Percentiles rank a stretch among this genome's conserved stretches.
Conservation (phyloP, 2,797 vertebrate genomes). For the Enteromius fasciolatus region DNA sequence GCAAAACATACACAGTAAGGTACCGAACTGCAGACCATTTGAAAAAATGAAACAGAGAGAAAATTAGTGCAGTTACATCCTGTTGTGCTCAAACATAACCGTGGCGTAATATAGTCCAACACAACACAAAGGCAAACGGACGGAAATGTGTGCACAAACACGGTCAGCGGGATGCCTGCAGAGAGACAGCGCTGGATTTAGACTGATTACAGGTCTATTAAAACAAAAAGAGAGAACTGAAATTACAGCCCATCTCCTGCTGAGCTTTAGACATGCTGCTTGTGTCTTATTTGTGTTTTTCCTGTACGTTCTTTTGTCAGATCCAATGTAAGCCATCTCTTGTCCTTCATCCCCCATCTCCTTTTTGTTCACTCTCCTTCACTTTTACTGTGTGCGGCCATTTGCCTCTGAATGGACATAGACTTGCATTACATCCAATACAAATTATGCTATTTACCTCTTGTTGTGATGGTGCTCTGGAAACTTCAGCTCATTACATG, state of each 20-base stretch:
- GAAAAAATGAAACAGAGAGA: slow-evolving; percentile 25
- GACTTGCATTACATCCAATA: slow-evolving; percentile 7
- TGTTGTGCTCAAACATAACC: slow-evolving; percentile 45
- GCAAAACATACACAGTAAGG: slow-evolving; percentile 8
- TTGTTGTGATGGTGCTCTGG: slow-evolving; percentile 34
- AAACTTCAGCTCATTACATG: slow-evolving; percentile 30
- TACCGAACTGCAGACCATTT: slow-evolving; percentile 5
- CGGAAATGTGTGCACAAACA: not conserved
- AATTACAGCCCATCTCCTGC: slow-evolving; percentile 40
- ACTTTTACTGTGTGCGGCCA: not conserved
- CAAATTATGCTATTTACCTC: slow-evolving; percentile 35
- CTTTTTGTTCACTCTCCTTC: slow-evolving; percentile 5
- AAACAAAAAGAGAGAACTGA: slow-evolving; percentile 39
- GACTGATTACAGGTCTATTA: slow-evolving; percentile 62
- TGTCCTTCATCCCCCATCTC: slow-evolving; percentile 32
- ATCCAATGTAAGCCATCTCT: not conserved
- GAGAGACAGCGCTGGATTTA: slow-evolving; percentile 32
- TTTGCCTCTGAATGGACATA: slow-evolving; percentile 26
- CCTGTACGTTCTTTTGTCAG: slow-evolving; percentile 28
- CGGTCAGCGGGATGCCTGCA: slow-evolving; percentile 1
- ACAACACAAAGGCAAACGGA: slow-evolving; percentile 33
- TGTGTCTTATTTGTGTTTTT: slow-evolving; percentile 29
- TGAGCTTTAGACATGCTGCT: slow-evolving; percentile 26
- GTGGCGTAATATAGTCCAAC: slow-evolving; percentile 46
- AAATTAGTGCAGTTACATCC: slow-evolving; percentile 55